These are phyloP conservation scores for Phyllotreta cruciferae DNA, from an alignment of 2,888 invertebrate genomes.

Conservation along the genomic window DNA sequence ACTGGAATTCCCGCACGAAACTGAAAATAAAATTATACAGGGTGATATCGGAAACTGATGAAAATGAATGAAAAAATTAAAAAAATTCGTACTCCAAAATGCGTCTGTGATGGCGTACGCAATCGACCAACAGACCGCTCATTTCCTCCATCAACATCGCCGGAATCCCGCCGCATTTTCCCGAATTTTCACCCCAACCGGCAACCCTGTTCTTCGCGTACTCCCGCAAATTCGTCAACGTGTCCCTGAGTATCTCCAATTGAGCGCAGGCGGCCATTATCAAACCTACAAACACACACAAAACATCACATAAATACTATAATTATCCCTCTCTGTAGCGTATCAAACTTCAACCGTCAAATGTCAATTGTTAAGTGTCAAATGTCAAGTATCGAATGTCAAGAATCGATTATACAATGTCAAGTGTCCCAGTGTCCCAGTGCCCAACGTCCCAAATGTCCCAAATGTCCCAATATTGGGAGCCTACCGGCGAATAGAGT, in stretches of 20 bases:
- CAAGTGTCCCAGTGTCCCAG: too few relatives aligned
- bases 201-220: conserved; percentile 3
- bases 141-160: conserved; percentile 27
- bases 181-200: neutral
- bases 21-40: conserved; percentile 29
- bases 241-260: conserved; percentile 59
- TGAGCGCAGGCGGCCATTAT: conserved; percentile 54
- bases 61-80: too few relatives aligned
- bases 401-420: neutral
- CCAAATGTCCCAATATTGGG: too few relatives aligned
- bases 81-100: conserved; percentile 38
- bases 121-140: conserved; percentile 32
- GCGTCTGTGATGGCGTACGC: conserved; percentile 37
- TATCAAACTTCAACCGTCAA: too few relatives aligned
- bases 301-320: too few relatives aligned
- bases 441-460: too few relatives aligned
- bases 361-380: too few relatives aligned
- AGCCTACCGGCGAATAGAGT: conserved; percentile 39
- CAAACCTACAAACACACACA: conserved; percentile 30
- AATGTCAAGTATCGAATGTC: conserved; percentile 11
- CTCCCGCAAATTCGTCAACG: conserved; percentile 49
- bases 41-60: too few relatives aligned
- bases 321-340: too few relatives aligned
- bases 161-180: conserved; percentile 17
- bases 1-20: conserved; percentile 34